phyloP scores from a whole-genome alignment of 2,888 invertebrate genomes.

The Macrophya alboannulata region DNA sequence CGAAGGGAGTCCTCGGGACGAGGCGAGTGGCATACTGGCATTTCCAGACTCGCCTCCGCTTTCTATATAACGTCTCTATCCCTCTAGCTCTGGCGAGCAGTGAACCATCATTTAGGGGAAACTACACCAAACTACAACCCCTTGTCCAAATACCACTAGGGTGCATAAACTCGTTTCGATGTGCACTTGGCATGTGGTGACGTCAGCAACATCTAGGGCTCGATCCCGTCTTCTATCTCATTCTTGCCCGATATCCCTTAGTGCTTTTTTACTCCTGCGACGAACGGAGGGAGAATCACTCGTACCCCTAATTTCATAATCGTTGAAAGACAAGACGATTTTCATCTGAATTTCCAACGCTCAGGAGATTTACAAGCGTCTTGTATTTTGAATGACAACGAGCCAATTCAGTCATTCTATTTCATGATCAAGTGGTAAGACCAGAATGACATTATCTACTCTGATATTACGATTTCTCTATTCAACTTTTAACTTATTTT shows the following conservation, averaged over 20 bases:
- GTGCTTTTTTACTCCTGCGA: constrained; percentile 6
- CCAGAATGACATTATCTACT: background rate
- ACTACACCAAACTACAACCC: constrained; percentile 45
- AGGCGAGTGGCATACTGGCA: constrained; percentile 42
- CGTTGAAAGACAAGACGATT: constrained; percentile 26
- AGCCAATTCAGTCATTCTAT: background rate
- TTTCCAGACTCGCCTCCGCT: constrained; percentile 31
- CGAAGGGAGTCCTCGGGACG: background rate
- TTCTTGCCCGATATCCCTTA: constrained; percentile 20
- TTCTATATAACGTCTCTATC: constrained; percentile 26
- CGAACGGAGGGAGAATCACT: constrained; percentile 2
- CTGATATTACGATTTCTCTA: background rate
- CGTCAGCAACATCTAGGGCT: constrained; percentile 39
- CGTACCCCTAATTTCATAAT: constrained; percentile 26
- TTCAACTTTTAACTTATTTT: background rate
- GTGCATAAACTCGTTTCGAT: constrained; percentile 45
- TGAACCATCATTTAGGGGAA: constrained; percentile 33
- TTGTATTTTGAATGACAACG: background rate
- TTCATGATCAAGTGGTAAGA: background rate
- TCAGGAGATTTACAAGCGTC: background rate
- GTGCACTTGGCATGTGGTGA: constrained; percentile 47
- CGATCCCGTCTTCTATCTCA: background rate
- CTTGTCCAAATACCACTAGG: constrained; percentile 35
- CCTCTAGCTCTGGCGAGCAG: constrained; percentile 13
- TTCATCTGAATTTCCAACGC: background rate